Evolutionary conservation across 2,113 vertebrate species (phyloP).

Genomic region (Oxygymnocypris stewartii): DNA sequence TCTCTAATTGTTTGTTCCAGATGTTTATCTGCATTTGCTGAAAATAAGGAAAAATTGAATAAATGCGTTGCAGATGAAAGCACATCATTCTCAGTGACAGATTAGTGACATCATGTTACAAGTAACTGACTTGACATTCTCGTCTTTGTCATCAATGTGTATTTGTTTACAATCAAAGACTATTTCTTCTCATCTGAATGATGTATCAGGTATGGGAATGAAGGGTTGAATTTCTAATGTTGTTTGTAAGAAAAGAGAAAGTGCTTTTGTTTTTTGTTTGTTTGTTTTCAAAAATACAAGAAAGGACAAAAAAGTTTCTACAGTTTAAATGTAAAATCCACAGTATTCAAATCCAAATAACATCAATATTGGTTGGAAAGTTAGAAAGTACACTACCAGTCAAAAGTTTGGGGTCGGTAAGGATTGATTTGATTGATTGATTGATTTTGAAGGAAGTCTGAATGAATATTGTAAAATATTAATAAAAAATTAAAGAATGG

Average conservation of each 20-base stretch:
- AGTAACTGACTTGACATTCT: slow-evolving; percentile 25
- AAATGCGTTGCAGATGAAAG: slow-evolving; percentile 41
- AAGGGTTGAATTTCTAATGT: slow-evolving; percentile 15
- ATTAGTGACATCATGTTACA: slow-evolving; percentile 42
- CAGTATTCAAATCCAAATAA: neutral
- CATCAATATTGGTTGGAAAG: neutral
- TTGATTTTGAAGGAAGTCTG: neutral
- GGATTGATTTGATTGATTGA: neutral
- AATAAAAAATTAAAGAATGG: neutral
- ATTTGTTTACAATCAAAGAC: slow-evolving; percentile 31
- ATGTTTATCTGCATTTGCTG: slow-evolving; percentile 35
- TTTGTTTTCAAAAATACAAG: neutral
- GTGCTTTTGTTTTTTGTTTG: neutral
- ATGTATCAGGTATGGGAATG: slow-evolving; percentile 4
- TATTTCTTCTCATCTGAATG: slow-evolving; percentile 28
- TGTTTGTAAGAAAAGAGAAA: neutral
- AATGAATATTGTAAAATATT: neutral
- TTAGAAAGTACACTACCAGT: neutral
- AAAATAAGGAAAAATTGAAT: slow-evolving; percentile 22
- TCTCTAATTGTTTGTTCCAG: neutral
- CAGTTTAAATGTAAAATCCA: neutral
- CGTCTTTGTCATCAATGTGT: slow-evolving; percentile 23
- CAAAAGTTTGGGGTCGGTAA: neutral
- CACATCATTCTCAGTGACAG: slow-evolving; percentile 44
- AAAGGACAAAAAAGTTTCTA: neutral